Conservation (phyloP, 2,113 vertebrate genomes). For the Emydocephalus ijimae region DNA sequence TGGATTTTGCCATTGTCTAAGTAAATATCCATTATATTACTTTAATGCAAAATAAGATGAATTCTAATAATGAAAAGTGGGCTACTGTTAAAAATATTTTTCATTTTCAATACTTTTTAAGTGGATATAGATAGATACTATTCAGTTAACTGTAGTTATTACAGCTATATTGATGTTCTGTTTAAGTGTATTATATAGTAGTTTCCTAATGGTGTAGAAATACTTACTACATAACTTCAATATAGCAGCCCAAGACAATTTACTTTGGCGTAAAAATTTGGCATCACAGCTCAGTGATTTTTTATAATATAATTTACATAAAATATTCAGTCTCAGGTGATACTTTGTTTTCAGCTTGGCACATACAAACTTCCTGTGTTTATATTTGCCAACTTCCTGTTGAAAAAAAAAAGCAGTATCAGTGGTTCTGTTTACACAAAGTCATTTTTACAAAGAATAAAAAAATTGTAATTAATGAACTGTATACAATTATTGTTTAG, state of each 20-base stretch:
- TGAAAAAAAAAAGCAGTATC: neutral
- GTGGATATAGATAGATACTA: neutral
- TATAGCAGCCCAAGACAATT: neutral
- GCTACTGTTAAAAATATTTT: constrained; percentile 24
- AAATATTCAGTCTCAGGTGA: neutral
- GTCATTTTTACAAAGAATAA: neutral
- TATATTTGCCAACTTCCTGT: neutral
- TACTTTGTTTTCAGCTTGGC: neutral
- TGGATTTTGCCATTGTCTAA: neutral
- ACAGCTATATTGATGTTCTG: constrained; percentile 17
- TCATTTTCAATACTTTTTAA: neutral
- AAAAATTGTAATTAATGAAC: neutral
- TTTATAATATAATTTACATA: neutral
- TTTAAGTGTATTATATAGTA: neutral
- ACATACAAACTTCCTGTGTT: neutral
- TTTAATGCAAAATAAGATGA: constrained; percentile 20
- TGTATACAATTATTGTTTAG: neutral
- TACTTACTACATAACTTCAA: neutral
- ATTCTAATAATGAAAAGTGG: neutral
- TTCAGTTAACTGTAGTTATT: constrained; percentile 4
- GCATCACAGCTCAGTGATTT: neutral
- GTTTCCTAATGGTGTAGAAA: constrained; percentile 13
- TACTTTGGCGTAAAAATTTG: neutral
- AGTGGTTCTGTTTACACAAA: rapidly evolving
- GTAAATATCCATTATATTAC: neutral